These are phyloP conservation scores for Papilio protenor DNA, from an alignment of 2,888 invertebrate species.

Conservation along the genomic window DNA sequence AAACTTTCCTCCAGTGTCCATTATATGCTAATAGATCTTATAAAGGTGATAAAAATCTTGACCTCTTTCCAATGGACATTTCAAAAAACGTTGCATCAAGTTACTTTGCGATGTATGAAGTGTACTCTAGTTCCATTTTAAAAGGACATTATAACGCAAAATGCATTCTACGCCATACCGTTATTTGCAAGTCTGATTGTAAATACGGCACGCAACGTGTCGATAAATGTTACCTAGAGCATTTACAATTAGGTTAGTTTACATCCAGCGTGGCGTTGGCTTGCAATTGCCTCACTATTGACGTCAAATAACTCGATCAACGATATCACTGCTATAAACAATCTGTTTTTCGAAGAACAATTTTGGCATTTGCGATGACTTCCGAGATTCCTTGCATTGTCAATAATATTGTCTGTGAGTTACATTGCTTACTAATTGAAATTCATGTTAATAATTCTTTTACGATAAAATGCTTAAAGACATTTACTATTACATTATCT, in stretches of 20 bases:
- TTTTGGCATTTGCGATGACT: background rate
- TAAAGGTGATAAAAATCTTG: background rate
- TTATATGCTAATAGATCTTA: background rate
- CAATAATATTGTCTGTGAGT: no score
- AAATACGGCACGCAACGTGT: conserved; percentile 35
- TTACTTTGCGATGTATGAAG: background rate
- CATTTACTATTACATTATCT: no score
- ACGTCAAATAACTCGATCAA: conserved; percentile 47
- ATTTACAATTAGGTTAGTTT: conserved; percentile 48
- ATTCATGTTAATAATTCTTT: no score
- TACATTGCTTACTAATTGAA: no score
- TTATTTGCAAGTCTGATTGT: conserved; percentile 40
- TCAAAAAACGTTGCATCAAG: background rate
- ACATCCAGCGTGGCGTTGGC: conserved; percentile 50
- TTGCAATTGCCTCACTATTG: conserved; percentile 49
- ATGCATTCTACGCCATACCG: conserved; percentile 23
- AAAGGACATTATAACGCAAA: conserved; percentile 9
- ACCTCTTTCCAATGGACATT: no score
- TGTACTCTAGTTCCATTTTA: conserved; percentile 25
- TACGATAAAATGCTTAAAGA: no score
- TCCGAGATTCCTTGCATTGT: background rate
- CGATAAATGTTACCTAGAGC: conserved; percentile 41
- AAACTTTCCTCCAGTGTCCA: background rate
- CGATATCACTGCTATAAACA: conserved; percentile 11
- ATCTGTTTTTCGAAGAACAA: background rate